These are phyloP conservation scores for Potorous gilbertii DNA, from an alignment of 2,797 vertebrate genomes.

Conservation along the genomic window DNA sequence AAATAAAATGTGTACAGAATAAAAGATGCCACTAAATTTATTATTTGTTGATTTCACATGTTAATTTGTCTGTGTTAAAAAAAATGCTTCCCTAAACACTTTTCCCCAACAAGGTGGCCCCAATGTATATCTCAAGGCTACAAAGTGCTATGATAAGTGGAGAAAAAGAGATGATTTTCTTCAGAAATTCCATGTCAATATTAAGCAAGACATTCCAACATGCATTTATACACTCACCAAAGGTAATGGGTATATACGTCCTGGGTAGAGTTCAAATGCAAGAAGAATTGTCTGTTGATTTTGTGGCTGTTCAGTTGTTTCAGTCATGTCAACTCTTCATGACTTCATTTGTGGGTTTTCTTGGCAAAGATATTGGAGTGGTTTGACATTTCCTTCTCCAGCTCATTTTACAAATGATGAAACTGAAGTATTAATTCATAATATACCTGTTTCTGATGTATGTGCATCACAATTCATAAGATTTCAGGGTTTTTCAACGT, in stretches of 20 bases:
- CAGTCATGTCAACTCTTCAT: background rate
- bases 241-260: background rate
- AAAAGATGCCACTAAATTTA: background rate
- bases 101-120: background rate
- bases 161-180: background rate
- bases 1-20: background rate
- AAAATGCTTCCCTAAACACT: background rate
- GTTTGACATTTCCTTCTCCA: background rate
- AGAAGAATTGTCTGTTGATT: background rate
- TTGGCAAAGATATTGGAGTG: background rate
- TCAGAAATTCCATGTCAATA: background rate
- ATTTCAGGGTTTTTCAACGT: background rate
- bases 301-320: background rate
- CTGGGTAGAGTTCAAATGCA: background rate
- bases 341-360: background rate
- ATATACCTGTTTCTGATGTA: background rate
- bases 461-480: background rate
- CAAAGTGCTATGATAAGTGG: background rate
- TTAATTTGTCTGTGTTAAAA: background rate
- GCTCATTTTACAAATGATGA: background rate
- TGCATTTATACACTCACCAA: background rate
- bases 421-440: background rate
- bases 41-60: background rate
- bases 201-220: background rate
- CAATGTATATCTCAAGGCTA: background rate